phyloP scores from a whole-genome alignment of 2,888 invertebrate genomes.

The Mesorhabditis sp. region DNA sequence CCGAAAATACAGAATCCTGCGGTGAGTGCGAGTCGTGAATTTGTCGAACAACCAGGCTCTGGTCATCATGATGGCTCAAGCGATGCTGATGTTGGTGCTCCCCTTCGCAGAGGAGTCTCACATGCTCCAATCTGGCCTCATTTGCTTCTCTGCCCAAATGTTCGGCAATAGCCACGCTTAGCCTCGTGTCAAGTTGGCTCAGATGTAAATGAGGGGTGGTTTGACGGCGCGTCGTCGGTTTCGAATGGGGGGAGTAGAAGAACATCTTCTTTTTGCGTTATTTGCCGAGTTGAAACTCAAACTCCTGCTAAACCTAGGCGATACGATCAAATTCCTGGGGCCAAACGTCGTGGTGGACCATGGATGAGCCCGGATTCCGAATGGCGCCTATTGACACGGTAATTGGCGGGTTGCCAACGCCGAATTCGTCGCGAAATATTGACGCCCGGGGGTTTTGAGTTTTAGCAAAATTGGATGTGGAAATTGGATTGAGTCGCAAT shows the following conservation, averaged over 20 bases:
- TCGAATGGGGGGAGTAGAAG: conserved; percentile 38
- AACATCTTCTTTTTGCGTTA: conserved; percentile 28
- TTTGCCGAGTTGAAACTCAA: no score
- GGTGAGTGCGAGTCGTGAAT: conserved; percentile 27
- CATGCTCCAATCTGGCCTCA: neutral
- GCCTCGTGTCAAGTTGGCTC: conserved; percentile 13
- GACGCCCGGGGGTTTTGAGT: no score
- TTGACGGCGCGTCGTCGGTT: conserved; percentile 17
- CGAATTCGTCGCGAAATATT: no score
- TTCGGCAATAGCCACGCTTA: conserved; percentile 12
- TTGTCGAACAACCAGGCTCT: neutral
- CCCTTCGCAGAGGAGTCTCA: neutral
- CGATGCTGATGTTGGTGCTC: neutral
- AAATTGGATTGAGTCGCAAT: no score
- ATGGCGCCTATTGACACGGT: no score
- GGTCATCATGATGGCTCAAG: neutral
- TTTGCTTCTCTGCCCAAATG: conserved; percentile 2
- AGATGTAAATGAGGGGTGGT: conserved; percentile 11
- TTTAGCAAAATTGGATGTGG: no score
- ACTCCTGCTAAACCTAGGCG: no score
- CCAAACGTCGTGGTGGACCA: no score
- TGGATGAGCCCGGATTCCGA: no score
- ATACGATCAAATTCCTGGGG: no score
- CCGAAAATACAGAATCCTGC: conserved; percentile 44
- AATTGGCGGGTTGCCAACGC: no score